These are phyloP conservation scores for Bimastos eiseni DNA, from an alignment of 2,888 invertebrate genomes.

Conservation along the genomic window DNA sequence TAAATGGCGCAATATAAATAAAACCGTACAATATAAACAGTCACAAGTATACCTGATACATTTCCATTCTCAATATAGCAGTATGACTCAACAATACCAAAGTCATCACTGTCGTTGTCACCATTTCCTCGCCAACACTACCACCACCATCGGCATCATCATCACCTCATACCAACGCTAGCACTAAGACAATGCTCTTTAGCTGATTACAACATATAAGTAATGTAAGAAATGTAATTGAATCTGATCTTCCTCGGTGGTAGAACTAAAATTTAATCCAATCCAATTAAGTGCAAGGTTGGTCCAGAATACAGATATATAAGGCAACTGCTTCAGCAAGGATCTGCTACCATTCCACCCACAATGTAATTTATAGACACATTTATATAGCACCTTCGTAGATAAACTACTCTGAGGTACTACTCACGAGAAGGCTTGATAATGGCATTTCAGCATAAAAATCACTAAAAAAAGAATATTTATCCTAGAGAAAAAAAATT, in stretches of 20 bases:
- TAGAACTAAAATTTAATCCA: not conserved
- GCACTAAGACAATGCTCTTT: not conserved
- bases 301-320: not conserved
- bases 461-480: not conserved
- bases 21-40: not conserved
- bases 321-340: not conserved
- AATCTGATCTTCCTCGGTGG: not conserved
- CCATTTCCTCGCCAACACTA: not conserved
- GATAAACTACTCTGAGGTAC: not conserved
- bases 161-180: not conserved
- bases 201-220: not conserved
- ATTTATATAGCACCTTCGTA: not conserved
- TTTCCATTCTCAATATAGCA: not conserved
- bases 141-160: no score
- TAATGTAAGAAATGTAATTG: conserved; percentile 4
- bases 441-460: not conserved
- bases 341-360: not conserved
- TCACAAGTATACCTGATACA: not conserved
- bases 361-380: not conserved
- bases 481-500: not conserved
- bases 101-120: not conserved
- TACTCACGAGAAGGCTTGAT: not conserved
- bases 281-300: not conserved
- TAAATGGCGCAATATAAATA: not conserved
- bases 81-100: not conserved